Evolutionary conservation across 2,888 invertebrate genomes (phyloP), one percentile per base, ranked within the genome.

Genomic region (Sylvicola fuscatus): DNA sequence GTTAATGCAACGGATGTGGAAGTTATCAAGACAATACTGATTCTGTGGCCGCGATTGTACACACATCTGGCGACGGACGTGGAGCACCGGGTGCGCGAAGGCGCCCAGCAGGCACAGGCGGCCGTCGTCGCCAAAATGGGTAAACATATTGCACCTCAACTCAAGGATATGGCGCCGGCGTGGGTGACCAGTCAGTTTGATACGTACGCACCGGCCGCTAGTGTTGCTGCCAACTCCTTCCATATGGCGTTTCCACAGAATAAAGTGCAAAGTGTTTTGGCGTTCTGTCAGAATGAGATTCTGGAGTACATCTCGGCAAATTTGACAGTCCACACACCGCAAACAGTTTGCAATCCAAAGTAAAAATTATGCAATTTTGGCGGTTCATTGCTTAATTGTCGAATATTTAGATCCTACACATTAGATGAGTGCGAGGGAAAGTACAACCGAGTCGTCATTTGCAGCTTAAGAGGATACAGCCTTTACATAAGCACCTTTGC

Each of bases 181-280:
- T 92, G 92, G 92, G 71, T 90, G 48, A 68, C 76, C 32, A 77
- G 83, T 35, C 80, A 77, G 51, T 76, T 77, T 61, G 92, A 93
- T 54, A 74, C 75, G 10, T 82, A 86, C 58, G 74, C 81, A 28
- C 86, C 87, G 8, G 86, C 84, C 13, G 76, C 83, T 5, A 68
- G 70, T 43, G 69, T 73, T 39, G 84, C 86, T 2, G 58, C 55
- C 27, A 58, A 62, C 43, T 69, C 79, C 3, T 81, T 86, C 44
- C 62, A 64, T 45, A 70, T 65, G 39, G 79, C 84, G 1, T 93
- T 93, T 56, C 75, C 86, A 1, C 62, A 70, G 6, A 68, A 65
- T 33, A 90, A 89, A 58, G 61, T 80, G 34, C 65, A 70, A 2
- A 82, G 83, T 49, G 89, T 81, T 8, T 67, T 89, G 34, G 54